phyloP scores from a whole-genome alignment of 2,888 invertebrate species.

The Thymelicus acteon region DNA sequence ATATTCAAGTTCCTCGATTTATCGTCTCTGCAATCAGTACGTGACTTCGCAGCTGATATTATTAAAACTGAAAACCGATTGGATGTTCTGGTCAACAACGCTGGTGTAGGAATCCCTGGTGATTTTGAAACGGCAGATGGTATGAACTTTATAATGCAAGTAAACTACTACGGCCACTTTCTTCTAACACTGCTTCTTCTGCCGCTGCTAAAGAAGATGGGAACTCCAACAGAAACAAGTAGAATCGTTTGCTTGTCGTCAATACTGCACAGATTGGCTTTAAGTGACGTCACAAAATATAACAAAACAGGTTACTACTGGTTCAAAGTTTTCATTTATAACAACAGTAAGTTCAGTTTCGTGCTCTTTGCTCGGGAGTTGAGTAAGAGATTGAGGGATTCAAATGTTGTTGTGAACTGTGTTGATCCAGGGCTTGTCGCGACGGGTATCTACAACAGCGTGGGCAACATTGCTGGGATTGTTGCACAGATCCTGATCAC shows the following conservation, averaged over 20 bases:
- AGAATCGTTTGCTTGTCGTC: slow-evolving; percentile 91
- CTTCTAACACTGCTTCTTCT: slow-evolving; percentile 93
- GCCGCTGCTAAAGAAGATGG: slow-evolving; percentile 87
- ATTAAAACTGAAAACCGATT: slow-evolving; percentile 74
- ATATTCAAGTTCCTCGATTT: slow-evolving; percentile 89
- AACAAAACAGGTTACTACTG: slow-evolving; percentile 69
- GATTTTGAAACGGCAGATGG: slow-evolving; percentile 88
- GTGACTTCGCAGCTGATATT: slow-evolving; percentile 43
- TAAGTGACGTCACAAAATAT: slow-evolving; percentile 87
- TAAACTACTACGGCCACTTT: slow-evolving; percentile 96
- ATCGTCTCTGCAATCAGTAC: slow-evolving; percentile 88
- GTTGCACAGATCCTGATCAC: slow-evolving; percentile 52
- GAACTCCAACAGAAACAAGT: slow-evolving; percentile 81
- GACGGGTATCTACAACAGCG: slow-evolving; percentile 87
- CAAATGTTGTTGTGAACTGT: slow-evolving; percentile 88
- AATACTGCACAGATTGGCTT: slow-evolving; percentile 86
- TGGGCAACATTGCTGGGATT: slow-evolving; percentile 66
- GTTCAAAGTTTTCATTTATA: slow-evolving; percentile 77
- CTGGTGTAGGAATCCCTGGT: slow-evolving; percentile 88
- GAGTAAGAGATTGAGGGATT: slow-evolving; percentile 84
- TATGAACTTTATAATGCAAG: slow-evolving; percentile 93
- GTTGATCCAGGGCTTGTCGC: slow-evolving; percentile 93
- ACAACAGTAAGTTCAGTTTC: slow-evolving; percentile 88
- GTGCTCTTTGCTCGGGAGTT: slow-evolving; percentile 89
- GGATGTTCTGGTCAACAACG: slow-evolving; percentile 94